phyloP scores from a whole-genome alignment of 1,140 invertebrate genomes.

The Adoxophyes honmai region DNA sequence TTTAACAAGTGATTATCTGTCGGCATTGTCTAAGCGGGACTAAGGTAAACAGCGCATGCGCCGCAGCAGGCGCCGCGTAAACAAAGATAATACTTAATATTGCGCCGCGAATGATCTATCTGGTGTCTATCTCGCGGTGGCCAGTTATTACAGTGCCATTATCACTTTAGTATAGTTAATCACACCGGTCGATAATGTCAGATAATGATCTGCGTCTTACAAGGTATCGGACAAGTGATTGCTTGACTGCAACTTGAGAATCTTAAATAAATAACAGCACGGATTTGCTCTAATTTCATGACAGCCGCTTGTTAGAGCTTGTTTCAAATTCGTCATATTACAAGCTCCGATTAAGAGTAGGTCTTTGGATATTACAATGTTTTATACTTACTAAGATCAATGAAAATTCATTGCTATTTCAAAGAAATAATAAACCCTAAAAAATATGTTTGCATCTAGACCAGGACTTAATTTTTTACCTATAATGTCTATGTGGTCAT shows the following conservation, averaged over 20 bases:
- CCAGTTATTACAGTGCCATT: conserved; percentile 46
- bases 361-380: no score
- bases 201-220: conserved; percentile 47
- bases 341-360: no score
- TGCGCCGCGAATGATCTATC: conserved; percentile 30
- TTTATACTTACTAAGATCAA: no score
- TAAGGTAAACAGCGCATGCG: neutral
- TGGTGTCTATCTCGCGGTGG: conserved; percentile 23
- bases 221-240: conserved; percentile 41
- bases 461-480: no score
- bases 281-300: neutral
- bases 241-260: conserved; percentile 34
- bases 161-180: conserved; percentile 62
- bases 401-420: no score
- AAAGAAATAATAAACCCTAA: no score
- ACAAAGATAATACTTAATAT: conserved; percentile 33
- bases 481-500: no score
- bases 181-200: conserved; percentile 48
- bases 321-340: no score
- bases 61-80: conserved; percentile 17
- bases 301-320: no score
- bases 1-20: no score
- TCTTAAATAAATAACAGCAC: neutral
- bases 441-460: no score
- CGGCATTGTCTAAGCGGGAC: no score